phyloP scores from a whole-genome alignment of 53 echinoderm and acorn worm genomes.

The Stichopus horrens region DNA sequence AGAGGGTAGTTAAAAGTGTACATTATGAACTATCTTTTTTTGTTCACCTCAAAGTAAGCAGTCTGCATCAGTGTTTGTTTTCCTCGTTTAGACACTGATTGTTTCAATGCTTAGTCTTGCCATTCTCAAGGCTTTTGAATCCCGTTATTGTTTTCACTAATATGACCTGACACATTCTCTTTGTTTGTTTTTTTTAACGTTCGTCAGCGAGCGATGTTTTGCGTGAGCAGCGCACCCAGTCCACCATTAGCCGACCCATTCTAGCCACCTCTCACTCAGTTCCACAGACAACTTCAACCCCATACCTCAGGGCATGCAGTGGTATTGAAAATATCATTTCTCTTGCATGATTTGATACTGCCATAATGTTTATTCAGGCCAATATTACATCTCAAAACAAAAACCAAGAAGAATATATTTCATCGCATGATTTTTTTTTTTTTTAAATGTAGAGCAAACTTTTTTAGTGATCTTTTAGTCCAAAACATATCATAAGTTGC shows the following conservation, averaged over 20 bases:
- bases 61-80: too few species aligned
- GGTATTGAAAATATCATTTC: conserved; percentile 10
- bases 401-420: not conserved
- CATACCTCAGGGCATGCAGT: conserved; percentile 31
- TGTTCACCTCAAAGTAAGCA: too few species aligned
- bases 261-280: conserved; percentile 60
- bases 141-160: too few species aligned
- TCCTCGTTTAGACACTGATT: too few species aligned
- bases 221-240: conserved; percentile 65
- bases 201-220: conserved; percentile 43
- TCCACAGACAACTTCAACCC: conserved; percentile 55
- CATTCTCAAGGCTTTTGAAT: too few species aligned
- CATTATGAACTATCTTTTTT: too few species aligned
- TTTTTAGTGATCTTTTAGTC: too few species aligned
- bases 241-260: conserved; percentile 62
- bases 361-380: not conserved
- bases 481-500: too few species aligned
- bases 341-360: not conserved
- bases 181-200: conserved; percentile 16
- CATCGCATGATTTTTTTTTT: not conserved
- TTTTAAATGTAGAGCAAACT: too few species aligned
- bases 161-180: too few species aligned
- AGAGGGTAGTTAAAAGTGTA: too few species aligned
- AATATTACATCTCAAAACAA: not conserved
- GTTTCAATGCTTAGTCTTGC: too few species aligned